Conservation (phyloP, 2,888 invertebrate species). For the Bruchidius siliquastri region DNA sequence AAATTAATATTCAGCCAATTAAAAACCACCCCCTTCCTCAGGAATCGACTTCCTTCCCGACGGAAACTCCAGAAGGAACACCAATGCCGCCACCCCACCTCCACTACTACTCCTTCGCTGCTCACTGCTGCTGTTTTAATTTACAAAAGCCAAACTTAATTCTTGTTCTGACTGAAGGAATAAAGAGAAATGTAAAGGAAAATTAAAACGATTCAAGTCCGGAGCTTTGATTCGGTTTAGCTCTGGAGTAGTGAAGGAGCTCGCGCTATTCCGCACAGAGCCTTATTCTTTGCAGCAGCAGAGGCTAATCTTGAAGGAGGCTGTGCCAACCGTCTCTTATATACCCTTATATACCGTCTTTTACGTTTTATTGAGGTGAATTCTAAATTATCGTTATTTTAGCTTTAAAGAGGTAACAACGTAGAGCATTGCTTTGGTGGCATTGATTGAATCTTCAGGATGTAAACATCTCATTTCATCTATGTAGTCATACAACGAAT, state of each 20-base stretch:
- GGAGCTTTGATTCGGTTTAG: constrained; percentile 49
- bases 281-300: constrained; percentile 13
- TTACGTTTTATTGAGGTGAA: neutral
- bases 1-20: neutral
- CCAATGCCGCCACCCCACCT: neutral
- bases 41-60: neutral
- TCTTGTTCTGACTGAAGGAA: constrained; percentile 52
- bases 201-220: constrained; percentile 52
- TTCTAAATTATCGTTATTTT: neutral
- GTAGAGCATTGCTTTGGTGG: neutral
- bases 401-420: neutral
- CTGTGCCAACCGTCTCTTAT: neutral
- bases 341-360: neutral
- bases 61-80: neutral
- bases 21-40: neutral
- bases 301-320: constrained; percentile 16
- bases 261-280: neutral
- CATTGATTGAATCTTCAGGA: too few species aligned
- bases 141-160: constrained; percentile 55
- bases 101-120: neutral
- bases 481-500: too few species aligned
- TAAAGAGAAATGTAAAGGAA: constrained; percentile 53
- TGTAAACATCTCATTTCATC: too few species aligned
- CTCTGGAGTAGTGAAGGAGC: constrained; percentile 19
- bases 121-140: constrained; percentile 49